Conservation (phyloP, 2,797 vertebrate species). For the Argya squamiceps region DNA sequence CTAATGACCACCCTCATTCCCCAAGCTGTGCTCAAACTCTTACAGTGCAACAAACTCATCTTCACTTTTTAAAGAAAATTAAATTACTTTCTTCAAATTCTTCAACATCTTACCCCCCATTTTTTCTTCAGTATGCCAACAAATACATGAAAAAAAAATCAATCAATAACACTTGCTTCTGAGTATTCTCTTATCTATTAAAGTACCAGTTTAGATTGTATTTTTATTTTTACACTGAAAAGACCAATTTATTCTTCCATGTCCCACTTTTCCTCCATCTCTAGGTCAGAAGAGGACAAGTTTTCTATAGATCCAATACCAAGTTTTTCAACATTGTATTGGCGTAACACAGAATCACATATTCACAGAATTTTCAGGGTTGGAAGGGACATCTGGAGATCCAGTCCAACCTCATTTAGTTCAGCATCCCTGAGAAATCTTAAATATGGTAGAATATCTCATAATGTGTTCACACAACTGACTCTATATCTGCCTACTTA, state of each 20-base stretch:
- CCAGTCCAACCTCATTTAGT: neutral
- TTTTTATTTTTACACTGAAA: neutral
- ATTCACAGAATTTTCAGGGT: neutral
- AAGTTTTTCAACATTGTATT: neutral
- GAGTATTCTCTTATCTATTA: neutral
- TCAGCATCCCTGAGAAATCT: neutral
- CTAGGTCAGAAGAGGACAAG: neutral
- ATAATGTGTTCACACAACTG: neutral
- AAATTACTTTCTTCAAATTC: neutral
- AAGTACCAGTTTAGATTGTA: neutral
- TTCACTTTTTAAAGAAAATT: neutral
- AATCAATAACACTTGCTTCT: neutral
- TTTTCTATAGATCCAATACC: neutral
- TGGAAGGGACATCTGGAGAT: neutral
- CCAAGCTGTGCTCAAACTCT: neutral
- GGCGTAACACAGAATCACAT: neutral
- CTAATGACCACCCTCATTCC: neutral
- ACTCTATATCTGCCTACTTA: neutral
- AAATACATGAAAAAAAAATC: neutral
- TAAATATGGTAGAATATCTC: neutral
- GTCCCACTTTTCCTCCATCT: neutral
- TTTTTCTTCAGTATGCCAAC: neutral
- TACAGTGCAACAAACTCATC: neutral
- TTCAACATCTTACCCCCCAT: rapidly evolving
- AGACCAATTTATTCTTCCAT: neutral